phyloP scores from a whole-genome alignment of 2,113 vertebrate species.

The Sclerurus mexicanus region DNA sequence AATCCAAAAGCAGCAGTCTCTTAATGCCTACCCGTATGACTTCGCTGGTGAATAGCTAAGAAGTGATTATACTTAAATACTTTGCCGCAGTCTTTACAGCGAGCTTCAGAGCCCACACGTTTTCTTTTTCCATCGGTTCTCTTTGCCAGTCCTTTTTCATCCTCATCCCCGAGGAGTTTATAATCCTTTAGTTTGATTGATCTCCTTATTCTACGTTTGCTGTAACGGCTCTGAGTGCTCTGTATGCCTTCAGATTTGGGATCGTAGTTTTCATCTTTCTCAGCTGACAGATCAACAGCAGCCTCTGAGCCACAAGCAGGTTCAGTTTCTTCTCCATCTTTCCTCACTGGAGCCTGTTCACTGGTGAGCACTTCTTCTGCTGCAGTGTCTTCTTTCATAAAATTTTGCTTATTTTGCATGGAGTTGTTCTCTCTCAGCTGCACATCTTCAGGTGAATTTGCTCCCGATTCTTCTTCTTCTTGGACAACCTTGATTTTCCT shows the following conservation, averaged over 20 bases:
- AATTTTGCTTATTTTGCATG: slow-evolving; percentile 72
- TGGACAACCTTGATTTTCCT: slow-evolving; percentile 71
- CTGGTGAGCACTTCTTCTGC: background rate
- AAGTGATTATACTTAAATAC: slow-evolving; percentile 93
- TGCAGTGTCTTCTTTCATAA: background rate
- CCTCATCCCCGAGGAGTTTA: slow-evolving; percentile 78
- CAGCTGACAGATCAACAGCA: slow-evolving; percentile 20
- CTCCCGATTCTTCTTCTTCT: slow-evolving; percentile 54
- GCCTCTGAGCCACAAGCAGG: slow-evolving; percentile 28
- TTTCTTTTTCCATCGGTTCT: slow-evolving; percentile 81
- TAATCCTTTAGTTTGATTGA: slow-evolving; percentile 88
- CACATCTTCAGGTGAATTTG: slow-evolving; percentile 42
- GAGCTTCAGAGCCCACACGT: slow-evolving; percentile 77
- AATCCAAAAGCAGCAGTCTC: background rate
- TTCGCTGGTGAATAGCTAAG: slow-evolving; percentile 89
- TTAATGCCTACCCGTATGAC: slow-evolving; percentile 86
- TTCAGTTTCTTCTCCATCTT: slow-evolving; percentile 30
- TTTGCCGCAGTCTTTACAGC: slow-evolving; percentile 91
- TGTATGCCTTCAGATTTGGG: slow-evolving; percentile 57
- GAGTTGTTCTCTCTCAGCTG: slow-evolving; percentile 76
- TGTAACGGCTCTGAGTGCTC: slow-evolving; percentile 74
- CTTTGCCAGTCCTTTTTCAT: slow-evolving; percentile 71
- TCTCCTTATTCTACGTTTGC: slow-evolving; percentile 84
- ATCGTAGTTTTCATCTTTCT: slow-evolving; percentile 77
- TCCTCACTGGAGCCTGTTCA: background rate